Conservation (phyloP, 2,888 invertebrate genomes). For the Polyploca ridens region DNA sequence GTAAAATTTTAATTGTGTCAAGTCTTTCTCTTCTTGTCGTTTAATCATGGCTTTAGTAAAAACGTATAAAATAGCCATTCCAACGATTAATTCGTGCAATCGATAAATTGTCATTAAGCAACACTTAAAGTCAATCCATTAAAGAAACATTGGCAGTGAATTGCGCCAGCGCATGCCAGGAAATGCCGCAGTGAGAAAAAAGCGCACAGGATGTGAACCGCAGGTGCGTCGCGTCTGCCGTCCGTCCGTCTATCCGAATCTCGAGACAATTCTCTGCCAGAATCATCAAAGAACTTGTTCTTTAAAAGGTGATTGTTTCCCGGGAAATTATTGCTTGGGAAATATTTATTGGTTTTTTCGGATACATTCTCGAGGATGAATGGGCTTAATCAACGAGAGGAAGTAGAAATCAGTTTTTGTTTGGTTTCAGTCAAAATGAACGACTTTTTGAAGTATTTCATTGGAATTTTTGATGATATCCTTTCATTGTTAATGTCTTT, state of each 20-base stretch:
- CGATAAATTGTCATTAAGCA: background rate
- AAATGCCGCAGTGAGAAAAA: conserved; percentile 52
- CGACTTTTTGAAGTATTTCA: background rate
- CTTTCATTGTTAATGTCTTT: background rate
- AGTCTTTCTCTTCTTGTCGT: too few relatives aligned
- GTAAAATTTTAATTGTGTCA: too few relatives aligned
- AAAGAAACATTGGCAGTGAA: conserved; percentile 14
- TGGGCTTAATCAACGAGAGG: background rate
- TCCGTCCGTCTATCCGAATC: conserved; percentile 48
- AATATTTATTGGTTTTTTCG: background rate
- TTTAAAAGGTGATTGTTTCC: conserved; percentile 18
- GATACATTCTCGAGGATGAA: background rate
- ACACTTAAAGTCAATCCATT: background rate
- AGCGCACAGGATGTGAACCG: conserved; percentile 60
- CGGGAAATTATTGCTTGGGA: conserved; percentile 20
- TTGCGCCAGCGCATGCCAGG: conserved; percentile 54
- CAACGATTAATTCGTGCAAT: background rate
- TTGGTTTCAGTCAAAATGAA: background rate
- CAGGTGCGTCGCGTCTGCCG: conserved; percentile 64
- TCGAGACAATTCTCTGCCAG: conserved; percentile 40
- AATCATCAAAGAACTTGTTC: conserved; percentile 29
- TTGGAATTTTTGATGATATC: background rate
- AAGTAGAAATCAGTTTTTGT: conserved; percentile 1
- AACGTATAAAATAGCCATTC: background rate
- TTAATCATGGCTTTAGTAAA: background rate